These are phyloP conservation scores for Calyptommatus sinebrachiatus DNA, from an alignment of 2,113 vertebrate genomes.

Conservation along the genomic window DNA sequence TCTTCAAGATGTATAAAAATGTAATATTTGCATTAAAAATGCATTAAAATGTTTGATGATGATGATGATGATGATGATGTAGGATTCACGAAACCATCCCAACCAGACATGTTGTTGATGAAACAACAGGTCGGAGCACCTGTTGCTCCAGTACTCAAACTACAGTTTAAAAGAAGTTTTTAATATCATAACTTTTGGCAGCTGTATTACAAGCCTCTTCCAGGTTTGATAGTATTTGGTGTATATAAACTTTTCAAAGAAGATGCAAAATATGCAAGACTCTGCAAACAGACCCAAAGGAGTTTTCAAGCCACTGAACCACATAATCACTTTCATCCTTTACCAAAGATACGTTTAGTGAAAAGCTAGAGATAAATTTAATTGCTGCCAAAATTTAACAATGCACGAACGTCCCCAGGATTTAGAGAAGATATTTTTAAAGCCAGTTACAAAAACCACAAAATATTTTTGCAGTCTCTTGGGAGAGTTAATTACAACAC, in stretches of 20 bases:
- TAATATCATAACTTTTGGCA: conserved; percentile 18
- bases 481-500: conserved; percentile 38
- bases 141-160: neutral
- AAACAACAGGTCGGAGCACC: neutral
- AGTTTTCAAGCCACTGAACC: conserved; percentile 67
- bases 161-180: neutral
- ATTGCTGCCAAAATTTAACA: conserved; percentile 58
- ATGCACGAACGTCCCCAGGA: conserved; percentile 55
- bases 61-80: no score
- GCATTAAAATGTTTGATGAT: conserved; percentile 37
- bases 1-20: conserved; percentile 11
- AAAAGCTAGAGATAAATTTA: conserved; percentile 58
- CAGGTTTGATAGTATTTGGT: conserved; percentile 18
- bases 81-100: no score
- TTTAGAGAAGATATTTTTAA: conserved; percentile 59
- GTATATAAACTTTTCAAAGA: conserved; percentile 53
- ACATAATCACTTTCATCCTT: conserved; percentile 62
- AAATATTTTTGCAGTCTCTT: conserved; percentile 28
- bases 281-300: conserved; percentile 53
- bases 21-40: conserved; percentile 4
- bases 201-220: conserved; percentile 34
- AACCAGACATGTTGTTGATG: no score
- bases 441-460: conserved; percentile 36
- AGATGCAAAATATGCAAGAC: conserved; percentile 51
- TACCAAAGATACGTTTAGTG: conserved; percentile 59